Conservation (phyloP, 2,888 invertebrate genomes). For the Sinelater perroti region DNA sequence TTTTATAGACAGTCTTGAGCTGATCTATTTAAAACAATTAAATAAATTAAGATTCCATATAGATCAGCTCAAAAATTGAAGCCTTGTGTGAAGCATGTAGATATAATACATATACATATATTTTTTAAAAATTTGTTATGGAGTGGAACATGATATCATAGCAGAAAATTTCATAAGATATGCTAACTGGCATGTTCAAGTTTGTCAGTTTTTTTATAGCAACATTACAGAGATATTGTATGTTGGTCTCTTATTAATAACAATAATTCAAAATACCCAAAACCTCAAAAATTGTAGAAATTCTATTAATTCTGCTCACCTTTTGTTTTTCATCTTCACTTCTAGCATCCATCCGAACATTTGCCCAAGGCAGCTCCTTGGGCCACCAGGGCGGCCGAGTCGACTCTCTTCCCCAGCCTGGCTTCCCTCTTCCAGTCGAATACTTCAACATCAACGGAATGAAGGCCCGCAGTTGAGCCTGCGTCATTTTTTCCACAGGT, state of each 20-base stretch:
- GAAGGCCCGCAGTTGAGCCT: constrained; percentile 95
- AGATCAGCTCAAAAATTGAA: no score
- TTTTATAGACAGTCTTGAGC: no score
- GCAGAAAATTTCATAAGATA: no score
- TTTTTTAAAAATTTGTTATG: no score
- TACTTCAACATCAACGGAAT: constrained; percentile 98
- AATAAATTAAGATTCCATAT: no score
- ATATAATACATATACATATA: no score
- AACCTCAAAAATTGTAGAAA: neutral
- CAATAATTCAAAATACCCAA: no score
- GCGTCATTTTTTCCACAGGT: constrained; percentile 99
- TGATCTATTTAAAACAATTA: no score
- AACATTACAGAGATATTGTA: no score
- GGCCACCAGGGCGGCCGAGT: constrained; percentile 99
- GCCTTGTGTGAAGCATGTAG: no score
- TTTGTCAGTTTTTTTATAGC: no score
- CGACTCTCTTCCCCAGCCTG: constrained; percentile 97
- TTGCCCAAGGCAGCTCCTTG: constrained; percentile 97
- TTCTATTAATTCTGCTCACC: constrained; percentile 63
- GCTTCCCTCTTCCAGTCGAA: constrained; percentile 95
- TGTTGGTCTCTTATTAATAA: neutral
- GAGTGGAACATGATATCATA: no score
- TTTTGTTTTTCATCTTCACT: constrained; percentile 97
- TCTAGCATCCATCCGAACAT: constrained; percentile 96
- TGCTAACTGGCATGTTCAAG: neutral